phyloP scores from a whole-genome alignment of 2,797 vertebrate genomes.

The Chaetophractus vellerosus region DNA sequence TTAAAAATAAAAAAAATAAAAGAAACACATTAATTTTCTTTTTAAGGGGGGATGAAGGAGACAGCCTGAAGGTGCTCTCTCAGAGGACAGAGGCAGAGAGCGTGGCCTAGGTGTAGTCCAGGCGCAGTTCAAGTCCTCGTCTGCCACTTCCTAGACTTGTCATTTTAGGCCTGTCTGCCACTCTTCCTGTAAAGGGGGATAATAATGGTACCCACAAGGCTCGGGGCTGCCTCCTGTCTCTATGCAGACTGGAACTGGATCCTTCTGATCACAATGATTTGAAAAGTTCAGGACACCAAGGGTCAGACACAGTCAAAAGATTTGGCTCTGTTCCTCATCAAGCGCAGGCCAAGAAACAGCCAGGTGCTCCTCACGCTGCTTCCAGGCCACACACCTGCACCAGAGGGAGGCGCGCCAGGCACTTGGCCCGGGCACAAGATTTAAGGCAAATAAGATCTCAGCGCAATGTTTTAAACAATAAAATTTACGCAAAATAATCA shows the following conservation, averaged over 20 bases:
- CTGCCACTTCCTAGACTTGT: background rate
- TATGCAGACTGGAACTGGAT: background rate
- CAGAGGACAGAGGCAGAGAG: background rate
- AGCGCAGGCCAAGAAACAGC: background rate
- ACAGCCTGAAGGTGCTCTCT: background rate
- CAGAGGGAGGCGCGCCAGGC: background rate
- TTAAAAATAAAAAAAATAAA: too few species aligned
- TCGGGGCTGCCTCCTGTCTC: background rate
- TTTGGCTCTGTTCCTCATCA: background rate
- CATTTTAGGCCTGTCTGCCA: background rate
- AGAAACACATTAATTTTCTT: background rate
- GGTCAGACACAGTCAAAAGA: background rate
- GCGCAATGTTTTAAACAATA: background rate
- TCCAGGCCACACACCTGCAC: background rate
- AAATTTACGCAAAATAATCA: slow-evolving; percentile 1
- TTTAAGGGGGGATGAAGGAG: background rate
- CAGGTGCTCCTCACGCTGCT: background rate
- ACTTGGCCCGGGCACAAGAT: background rate
- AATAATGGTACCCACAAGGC: background rate
- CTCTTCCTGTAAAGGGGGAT: background rate
- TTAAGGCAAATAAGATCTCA: slow-evolving; percentile 12
- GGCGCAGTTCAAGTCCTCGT: background rate
- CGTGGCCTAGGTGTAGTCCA: rapidly evolving
- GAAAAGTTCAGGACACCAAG: slow-evolving; percentile 7
- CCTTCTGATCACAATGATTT: slow-evolving; percentile 4